Evolutionary conservation across 2,888 invertebrate genomes (phyloP).

Genomic region (Cosmia trapezina): DNA sequence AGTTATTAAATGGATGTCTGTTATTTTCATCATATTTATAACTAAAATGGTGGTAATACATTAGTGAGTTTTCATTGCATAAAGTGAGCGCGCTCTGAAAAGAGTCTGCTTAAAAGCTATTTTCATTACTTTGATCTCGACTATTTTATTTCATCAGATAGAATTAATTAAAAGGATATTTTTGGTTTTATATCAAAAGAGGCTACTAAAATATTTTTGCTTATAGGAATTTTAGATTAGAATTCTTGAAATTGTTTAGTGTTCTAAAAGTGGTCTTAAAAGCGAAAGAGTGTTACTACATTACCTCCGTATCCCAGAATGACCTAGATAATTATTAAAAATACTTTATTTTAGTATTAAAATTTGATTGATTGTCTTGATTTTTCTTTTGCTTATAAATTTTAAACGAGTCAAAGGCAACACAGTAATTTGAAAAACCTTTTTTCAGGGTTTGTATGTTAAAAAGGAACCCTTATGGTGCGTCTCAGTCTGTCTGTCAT

Average conservation of each 20-base stretch:
- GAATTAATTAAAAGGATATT: slow-evolving; percentile 51
- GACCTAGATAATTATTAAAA: background rate
- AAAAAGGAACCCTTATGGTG: no score
- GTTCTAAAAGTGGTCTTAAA: slow-evolving; percentile 10
- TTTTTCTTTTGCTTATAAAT: background rate
- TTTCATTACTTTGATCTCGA: slow-evolving; percentile 49
- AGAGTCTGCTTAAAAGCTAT: slow-evolving; percentile 5
- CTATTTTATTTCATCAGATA: slow-evolving; percentile 29
- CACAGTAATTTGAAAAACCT: background rate
- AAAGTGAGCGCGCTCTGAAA: slow-evolving; percentile 32
- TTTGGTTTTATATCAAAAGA: slow-evolving; percentile 41
- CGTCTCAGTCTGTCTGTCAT: no score
- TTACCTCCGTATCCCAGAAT: background rate
- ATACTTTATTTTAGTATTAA: background rate
- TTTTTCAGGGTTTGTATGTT: no score
- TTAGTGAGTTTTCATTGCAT: slow-evolving; percentile 5
- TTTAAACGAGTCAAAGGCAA: background rate
- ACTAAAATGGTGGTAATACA: background rate
- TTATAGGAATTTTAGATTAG: slow-evolving; percentile 14
- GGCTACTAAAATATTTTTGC: slow-evolving; percentile 17
- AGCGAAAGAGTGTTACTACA: background rate
- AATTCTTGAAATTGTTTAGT: slow-evolving; percentile 29
- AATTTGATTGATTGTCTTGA: background rate
- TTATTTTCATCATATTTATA: slow-evolving; percentile 8
- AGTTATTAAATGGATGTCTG: background rate